Evolutionary conservation across 2,797 vertebrate genomes (phyloP).

Genomic region (Sphenopsis melanotis): DNA sequence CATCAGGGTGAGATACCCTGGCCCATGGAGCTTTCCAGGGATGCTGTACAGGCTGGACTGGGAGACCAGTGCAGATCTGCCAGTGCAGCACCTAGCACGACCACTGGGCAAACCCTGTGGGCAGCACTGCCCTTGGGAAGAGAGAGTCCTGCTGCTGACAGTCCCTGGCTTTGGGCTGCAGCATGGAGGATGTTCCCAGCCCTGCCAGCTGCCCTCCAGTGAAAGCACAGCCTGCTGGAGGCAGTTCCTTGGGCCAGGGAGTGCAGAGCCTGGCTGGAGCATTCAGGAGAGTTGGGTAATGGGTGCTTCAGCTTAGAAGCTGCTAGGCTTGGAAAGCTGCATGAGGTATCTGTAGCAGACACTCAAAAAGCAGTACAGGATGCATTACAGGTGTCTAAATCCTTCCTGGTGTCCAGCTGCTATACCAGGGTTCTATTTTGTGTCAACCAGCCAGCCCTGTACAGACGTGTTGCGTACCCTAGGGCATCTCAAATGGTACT

Average conservation of each 20-base stretch:
- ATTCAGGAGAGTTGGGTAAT: not conserved
- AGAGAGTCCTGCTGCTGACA: not conserved
- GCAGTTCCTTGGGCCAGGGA: not conserved
- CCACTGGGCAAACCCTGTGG: not conserved
- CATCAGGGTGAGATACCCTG: not conserved
- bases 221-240: not conserved
- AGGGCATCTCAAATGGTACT: not conserved
- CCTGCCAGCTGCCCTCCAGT: accelerated
- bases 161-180: not conserved
- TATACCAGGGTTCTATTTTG: not conserved
- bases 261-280: not conserved
- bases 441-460: not conserved
- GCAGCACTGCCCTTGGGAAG: not conserved
- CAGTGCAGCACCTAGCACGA: accelerated
- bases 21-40: not conserved
- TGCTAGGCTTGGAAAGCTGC: not conserved
- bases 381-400: not conserved
- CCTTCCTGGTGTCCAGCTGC: not conserved
- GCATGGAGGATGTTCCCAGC: not conserved
- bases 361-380: not conserved
- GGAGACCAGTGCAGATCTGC: not conserved
- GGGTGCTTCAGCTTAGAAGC: not conserved
- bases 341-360: not conserved
- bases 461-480: not conserved
- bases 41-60: not conserved